Percentiles rank a stretch among this genome's conserved stretches.
Evolutionary conservation across 92 coral and sea anemone genomes (phyloP).

Genomic region (Epizoanthus illoricatus): DNA sequence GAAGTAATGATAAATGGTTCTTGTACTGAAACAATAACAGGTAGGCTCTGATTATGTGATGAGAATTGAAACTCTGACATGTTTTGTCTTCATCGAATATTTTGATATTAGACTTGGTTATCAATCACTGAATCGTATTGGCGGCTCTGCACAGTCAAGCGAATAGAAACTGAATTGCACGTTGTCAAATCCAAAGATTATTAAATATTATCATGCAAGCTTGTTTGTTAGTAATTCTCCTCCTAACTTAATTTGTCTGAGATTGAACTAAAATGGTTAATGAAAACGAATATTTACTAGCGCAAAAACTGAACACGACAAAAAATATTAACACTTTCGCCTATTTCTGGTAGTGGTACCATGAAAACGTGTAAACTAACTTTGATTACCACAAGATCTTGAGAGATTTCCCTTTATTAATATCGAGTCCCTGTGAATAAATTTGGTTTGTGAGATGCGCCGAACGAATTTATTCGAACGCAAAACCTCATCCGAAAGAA

Average conservation of each 20-base stretch:
- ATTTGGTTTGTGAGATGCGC: not conserved
- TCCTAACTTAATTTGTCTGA: too few species aligned
- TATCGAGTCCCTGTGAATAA: not conserved
- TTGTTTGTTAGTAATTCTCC: too few species aligned
- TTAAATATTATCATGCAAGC: too few species aligned
- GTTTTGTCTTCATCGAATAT: not conserved
- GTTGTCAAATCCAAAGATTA: not conserved
- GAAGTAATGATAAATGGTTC: constrained; percentile 21
- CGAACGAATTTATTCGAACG: too few species aligned
- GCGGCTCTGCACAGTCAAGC: not conserved
- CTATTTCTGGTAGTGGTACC: too few species aligned
- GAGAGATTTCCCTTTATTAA: not conserved
- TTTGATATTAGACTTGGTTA: not conserved
- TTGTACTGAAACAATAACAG: constrained; percentile 10
- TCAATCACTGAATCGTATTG: not conserved
- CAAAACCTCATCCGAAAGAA: not conserved
- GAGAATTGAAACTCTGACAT: constrained; percentile 33
- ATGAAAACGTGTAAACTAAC: too few species aligned
- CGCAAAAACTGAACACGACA: too few species aligned
- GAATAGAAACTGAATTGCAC: not conserved
- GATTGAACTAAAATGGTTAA: too few species aligned
- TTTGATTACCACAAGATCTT: too few species aligned
- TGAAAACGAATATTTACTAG: too few species aligned
- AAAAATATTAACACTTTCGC: too few species aligned
- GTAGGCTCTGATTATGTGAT: not conserved